Percentiles rank a stretch among this genome's conserved stretches.
Conservation (phyloP, 2,113 vertebrate species). For the Nanger granti region DNA sequence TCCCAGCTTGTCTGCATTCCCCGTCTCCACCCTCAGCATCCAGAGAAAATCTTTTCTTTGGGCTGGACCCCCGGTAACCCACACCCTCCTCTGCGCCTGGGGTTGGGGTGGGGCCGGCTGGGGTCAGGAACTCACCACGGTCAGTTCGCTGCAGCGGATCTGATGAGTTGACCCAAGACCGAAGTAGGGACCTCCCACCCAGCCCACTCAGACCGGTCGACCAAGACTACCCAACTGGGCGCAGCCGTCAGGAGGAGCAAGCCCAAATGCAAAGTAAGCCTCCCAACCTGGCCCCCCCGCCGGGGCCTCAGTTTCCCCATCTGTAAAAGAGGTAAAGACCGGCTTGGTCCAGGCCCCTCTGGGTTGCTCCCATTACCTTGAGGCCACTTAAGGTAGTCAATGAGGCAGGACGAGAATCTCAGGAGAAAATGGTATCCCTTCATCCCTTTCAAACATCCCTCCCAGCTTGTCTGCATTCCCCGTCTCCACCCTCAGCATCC, state of each 20-base stretch:
- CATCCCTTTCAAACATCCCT: neutral
- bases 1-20: neutral
- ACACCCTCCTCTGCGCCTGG: neutral
- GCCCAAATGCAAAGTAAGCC: neutral
- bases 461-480: neutral
- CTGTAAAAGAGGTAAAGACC: neutral
- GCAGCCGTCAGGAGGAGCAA: neutral
- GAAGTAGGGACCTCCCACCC: neutral
- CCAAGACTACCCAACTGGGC: neutral
- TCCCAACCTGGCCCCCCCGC: neutral
- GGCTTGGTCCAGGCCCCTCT: neutral
- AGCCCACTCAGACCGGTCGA: neutral
- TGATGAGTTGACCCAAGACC: neutral
- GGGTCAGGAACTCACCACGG: neutral
- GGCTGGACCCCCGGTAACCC: neutral
- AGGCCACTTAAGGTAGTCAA: neutral
- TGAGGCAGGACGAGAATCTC: neutral
- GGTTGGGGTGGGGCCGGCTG: neutral
- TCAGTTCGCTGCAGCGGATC: neutral
- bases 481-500: neutral
- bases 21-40: neutral
- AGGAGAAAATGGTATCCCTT: neutral
- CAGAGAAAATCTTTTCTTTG: neutral
- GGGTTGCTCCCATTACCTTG: neutral
- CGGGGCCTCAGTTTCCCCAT: slow-evolving; percentile 25